Base-by-base conservation (phyloP, 2,797 vertebrate genomes). In the Scomberomorus guttatus region DNA sequence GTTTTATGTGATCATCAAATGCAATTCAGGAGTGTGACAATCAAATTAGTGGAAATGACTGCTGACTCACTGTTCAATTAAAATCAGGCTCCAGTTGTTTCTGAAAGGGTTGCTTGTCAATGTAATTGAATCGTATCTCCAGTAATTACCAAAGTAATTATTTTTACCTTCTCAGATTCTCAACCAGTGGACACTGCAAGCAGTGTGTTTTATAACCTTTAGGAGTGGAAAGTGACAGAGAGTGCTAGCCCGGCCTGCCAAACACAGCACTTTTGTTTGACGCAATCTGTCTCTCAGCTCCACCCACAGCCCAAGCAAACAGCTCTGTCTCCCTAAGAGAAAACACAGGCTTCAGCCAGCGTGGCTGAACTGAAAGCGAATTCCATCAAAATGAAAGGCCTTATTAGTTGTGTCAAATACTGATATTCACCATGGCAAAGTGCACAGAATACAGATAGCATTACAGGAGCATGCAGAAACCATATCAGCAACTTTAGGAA, bases 1-100 rank as follows among this genome's bases (percentile, higher is more conserved):
- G 89, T 93, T 93, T 91, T 81, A 79, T 81, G 84, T 70, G 79
- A 92, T 93, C 82, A 89, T 93, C 89, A 88, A 91, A 91, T 24
- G 78, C 87, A 93, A 93, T 93, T 88, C 86, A 88, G 37, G 67
- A 90, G 91, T 81, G 90, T 92, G 91, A 91, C 92, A 93, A 93
- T 94, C 90, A 93, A 90, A 93, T 93, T 91, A 94, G 85, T 67
- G 80, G 79, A 89, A 95, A 94, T 90, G 84, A 92, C 88, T 92
- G 83, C 83, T 79, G 90, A 93, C 89, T 89, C 54, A 78, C 81
- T 82, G 85, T 92, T 93, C 91, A 93, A 92, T 94, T 95, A 92
- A 89, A 94, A 92, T 87, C 90, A 86, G 81, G 77, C 92, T 92
- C 85, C 80, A 84, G 86, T 90, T 88, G 85, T 86, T 90, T 86